These are phyloP conservation scores for Fistularia commersonii DNA, from an alignment of 2,797 vertebrate genomes.

Conservation along the genomic window DNA sequence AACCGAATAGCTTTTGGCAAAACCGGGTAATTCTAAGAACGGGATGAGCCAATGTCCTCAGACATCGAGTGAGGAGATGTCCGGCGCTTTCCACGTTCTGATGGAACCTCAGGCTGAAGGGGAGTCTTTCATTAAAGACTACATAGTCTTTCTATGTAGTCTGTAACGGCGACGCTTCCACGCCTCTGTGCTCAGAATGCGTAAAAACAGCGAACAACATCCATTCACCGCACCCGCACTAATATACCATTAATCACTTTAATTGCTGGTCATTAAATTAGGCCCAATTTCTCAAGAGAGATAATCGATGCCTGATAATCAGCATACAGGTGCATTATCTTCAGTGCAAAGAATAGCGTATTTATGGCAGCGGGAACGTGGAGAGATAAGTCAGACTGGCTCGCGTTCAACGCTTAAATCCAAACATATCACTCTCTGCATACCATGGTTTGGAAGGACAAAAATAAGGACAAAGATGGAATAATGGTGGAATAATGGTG, in stretches of 20 bases:
- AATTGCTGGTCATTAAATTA: slow-evolving; percentile 77
- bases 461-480: too few species aligned
- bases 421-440: too few species aligned
- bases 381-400: slow-evolving; percentile 40
- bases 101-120: background rate
- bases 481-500: too few species aligned
- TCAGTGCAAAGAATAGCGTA: slow-evolving; percentile 28
- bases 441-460: too few species aligned
- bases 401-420: slow-evolving; percentile 11
- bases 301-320: slow-evolving; percentile 76
- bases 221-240: slow-evolving; percentile 7
- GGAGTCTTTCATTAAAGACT: background rate
- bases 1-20: slow-evolving; percentile 56
- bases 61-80: too few species aligned
- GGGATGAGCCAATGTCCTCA: background rate
- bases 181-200: too few species aligned
- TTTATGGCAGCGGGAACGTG: slow-evolving; percentile 31
- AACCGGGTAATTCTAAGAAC: slow-evolving; percentile 37
- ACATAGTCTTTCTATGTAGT: background rate
- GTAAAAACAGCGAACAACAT: too few species aligned
- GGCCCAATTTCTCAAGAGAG: slow-evolving; percentile 67
- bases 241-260: slow-evolving; percentile 74
- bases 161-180: too few species aligned
- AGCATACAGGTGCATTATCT: slow-evolving; percentile 59
- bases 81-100: too few species aligned